A percentile compares a stretch with the other conserved stretches of the same genome.
phyloP scores from a whole-genome alignment of 2,888 invertebrate species.

The Minunthozetes semirufus region DNA sequence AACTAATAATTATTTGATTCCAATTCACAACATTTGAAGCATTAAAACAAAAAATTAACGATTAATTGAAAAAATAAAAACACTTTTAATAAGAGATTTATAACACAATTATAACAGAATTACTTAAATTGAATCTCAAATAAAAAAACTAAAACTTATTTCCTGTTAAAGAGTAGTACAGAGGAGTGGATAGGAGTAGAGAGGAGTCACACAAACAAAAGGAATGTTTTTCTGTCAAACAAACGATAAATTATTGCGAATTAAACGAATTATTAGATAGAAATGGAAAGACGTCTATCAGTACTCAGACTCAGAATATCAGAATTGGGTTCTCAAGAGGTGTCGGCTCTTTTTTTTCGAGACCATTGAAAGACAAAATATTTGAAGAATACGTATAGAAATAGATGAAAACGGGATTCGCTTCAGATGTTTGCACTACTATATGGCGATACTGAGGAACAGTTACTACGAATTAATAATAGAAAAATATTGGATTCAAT shows the following conservation, averaged over 20 bases:
- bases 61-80: neutral
- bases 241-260: neutral
- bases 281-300: neutral
- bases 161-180: neutral
- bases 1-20: neutral
- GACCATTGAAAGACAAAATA: conserved; percentile 8
- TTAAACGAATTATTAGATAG: neutral
- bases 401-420: conserved; percentile 23
- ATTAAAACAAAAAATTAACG: neutral
- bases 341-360: neutral
- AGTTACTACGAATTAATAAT: conserved; percentile 1
- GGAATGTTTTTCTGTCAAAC: neutral
- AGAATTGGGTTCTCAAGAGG: neutral
- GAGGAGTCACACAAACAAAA: neutral
- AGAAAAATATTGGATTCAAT: conserved; percentile 14
- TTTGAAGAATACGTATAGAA: conserved; percentile 11
- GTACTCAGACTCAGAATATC: neutral
- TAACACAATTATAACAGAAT: neutral
- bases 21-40: neutral
- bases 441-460: neutral
- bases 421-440: neutral
- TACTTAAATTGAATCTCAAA: neutral
- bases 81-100: no score
- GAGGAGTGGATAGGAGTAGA: no score
- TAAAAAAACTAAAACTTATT: neutral